A percentile compares a stretch with the other conserved stretches of the same genome.
Evolutionary conservation across 2,797 vertebrate genomes (phyloP).

Genomic region (Sciurus carolinensis): DNA sequence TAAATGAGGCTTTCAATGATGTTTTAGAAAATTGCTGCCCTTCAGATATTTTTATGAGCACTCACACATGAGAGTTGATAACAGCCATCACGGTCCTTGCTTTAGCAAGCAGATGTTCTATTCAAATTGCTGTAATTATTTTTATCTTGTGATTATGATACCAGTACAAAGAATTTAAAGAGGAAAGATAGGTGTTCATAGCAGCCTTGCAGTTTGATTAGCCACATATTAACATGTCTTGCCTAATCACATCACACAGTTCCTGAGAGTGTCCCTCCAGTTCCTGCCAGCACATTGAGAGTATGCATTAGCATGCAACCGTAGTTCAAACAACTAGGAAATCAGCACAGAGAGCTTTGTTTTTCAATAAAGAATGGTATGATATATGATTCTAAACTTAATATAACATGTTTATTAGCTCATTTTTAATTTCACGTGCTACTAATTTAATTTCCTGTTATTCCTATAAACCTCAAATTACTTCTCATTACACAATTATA

Average conservation of each 20-base stretch:
- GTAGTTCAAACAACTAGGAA: neutral
- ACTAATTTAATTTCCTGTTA: slow-evolving; percentile 66
- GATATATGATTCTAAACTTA: slow-evolving; percentile 46
- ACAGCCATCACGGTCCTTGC: slow-evolving; percentile 16
- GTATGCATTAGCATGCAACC: neutral
- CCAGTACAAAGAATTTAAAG: slow-evolving; percentile 42
- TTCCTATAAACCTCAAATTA: slow-evolving; percentile 62
- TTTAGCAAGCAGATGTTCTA: slow-evolving; percentile 55
- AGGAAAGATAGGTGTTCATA: neutral
- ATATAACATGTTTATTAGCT: slow-evolving; percentile 57
- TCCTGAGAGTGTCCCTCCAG: neutral
- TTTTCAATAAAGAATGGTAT: slow-evolving; percentile 31
- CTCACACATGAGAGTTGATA: slow-evolving; percentile 25
- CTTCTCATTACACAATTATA: slow-evolving; percentile 49
- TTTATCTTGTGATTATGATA: slow-evolving; percentile 50
- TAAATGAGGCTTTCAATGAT: slow-evolving; percentile 17
- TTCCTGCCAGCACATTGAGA: neutral
- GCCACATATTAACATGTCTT: neutral
- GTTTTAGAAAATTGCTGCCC: slow-evolving; percentile 55
- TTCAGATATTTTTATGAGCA: slow-evolving; percentile 57
- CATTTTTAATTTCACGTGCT: slow-evolving; percentile 76
- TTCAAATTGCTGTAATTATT: slow-evolving; percentile 60
- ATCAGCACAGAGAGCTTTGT: neutral
- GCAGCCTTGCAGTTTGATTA: slow-evolving; percentile 24
- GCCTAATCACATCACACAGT: slow-evolving; percentile 7